A percentile compares a stretch with the other conserved stretches of the same genome.
Evolutionary conservation across 2,888 invertebrate genomes (phyloP).

Genomic region (Heliothis peltigera): DNA sequence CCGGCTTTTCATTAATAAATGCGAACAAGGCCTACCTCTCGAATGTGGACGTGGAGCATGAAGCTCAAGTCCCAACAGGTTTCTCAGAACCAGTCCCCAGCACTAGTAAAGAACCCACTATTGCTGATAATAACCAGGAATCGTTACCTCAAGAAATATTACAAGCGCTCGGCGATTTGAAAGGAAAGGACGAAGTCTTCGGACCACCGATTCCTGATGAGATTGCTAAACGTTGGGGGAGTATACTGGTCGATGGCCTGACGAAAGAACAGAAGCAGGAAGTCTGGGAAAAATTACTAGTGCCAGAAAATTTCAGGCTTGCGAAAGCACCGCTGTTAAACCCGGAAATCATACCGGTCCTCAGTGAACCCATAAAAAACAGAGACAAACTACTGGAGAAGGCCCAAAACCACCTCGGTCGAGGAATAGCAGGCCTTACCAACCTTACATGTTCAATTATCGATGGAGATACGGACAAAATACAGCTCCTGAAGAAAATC

Average conservation of each 20-base stretch:
- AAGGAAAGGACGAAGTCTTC: constrained; percentile 8
- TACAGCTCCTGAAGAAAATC: constrained; percentile 6
- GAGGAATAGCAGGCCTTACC: constrained; percentile 4
- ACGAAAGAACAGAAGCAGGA: not conserved
- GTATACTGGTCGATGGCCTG: constrained; percentile 7
- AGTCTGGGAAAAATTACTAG: too few species aligned
- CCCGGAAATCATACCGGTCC: not conserved
- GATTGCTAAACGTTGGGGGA: constrained; percentile 12
- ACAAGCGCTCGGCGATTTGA: not conserved
- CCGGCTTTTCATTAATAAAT: not conserved
- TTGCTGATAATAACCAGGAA: too few species aligned
- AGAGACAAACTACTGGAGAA: not conserved
- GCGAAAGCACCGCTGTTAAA: constrained; percentile 9
- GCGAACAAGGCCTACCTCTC: not conserved
- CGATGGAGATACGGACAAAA: constrained; percentile 8
- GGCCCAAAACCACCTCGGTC: constrained; percentile 1
- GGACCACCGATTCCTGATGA: constrained; percentile 13
- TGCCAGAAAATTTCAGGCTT: constrained; percentile 1
- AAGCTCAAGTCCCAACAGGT: not conserved
- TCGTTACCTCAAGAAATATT: too few species aligned
- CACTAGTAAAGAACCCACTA: not conserved
- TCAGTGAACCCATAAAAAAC: too few species aligned
- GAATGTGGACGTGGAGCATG: not conserved
- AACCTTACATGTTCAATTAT: constrained; percentile 9
- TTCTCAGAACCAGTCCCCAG: constrained; percentile 2